Base-by-base conservation (phyloP, 2,888 invertebrate species). In the Temnothorax rugatulus region DNA sequence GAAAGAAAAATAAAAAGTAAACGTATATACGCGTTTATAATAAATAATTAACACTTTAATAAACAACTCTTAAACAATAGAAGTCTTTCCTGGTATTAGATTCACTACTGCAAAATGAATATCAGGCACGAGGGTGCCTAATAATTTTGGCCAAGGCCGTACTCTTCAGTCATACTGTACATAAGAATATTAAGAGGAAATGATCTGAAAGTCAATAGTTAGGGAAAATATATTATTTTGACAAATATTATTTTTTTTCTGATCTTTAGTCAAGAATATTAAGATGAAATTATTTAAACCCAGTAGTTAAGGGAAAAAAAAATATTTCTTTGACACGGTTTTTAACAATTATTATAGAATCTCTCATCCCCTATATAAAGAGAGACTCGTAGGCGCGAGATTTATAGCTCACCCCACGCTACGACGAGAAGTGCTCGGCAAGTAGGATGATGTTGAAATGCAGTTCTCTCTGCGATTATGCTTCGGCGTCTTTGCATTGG, bases 401-500 rank as follows among this genome's bases (percentile, higher is more conserved):
- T 38, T 50, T 54, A 21, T 25, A 59, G 57, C 73, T 81, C 59
- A 73, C 59, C 73, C 38, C 13, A 18, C 4, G 8, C 79, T 57
- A 38, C 50, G 34, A 59, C 47, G 41, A 64, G 25, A 44, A 34
- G 57, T 81, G 18, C 50, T 29, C 41, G 41, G 68, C 29, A 77
- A n/a, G 18, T 38, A 47, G 13, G 79, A 77, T 4, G 77, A 73
- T 3, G 79, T 73, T 34, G 73, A 73, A 34, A 81, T 2, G 25
- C 4, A 50, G 25, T 59, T 77, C 44, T 77, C 73, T 47, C 59
- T 81, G 47, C 59, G 73, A 71, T 34, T 57, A 13, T 25, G 11
- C 8, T 29, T 73, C 11, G 79, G 79, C 38, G 79, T 73, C 9
- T 47, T 71, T 18, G 57, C 15, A 13, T 8, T 29, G 52, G 38